Evolutionary conservation across 2,888 invertebrate genomes (phyloP), one percentile per base, ranked within the genome.

Genomic region (Acanthosepion esculentum): DNA sequence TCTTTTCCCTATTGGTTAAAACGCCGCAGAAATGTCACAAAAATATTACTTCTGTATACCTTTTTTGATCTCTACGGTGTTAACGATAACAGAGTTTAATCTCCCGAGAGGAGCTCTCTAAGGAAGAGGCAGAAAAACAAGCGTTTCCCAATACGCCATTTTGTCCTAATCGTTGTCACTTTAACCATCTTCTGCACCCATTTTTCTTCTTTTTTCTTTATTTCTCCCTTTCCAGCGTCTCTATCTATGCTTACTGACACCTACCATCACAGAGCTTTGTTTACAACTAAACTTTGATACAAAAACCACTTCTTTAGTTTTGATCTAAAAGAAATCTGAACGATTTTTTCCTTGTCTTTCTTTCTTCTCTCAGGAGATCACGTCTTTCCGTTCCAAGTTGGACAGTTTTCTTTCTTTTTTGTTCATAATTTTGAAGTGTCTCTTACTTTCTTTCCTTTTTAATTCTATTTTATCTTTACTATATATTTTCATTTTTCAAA

Each of bases 161-260:
- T 78, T 78, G 78, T 78, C 78, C 78, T n/a, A 78, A 78, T 78
- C 78, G 78, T 78, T 78, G 78, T 78, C 78, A 33, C n/a, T 78
- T 78, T 33, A 78, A 78, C n/a, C 78, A 78, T 78, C 78, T 78
- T 78, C 78, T 78, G 78, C 78, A 78, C 78, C 78, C 78, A 78
- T 33, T 78, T 78, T 33, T n/a, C 33, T 18, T 78, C 33, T 5
- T 33, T n/a, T 78, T n/a, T 78, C n/a, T 78, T 78, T 78, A 15
- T 78, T n/a, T 78, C 78, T 33, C 33, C 78, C 78, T n/a, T 18
- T 78, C n/a, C 78, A 33, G n/a, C 33, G n/a, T 33, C n/a, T 78
- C 78, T 18, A 78, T 10, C 78, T n/a, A 29, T 78, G 78, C n/a
- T n/a, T 78, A 78, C n/a, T 33, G 78, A 78, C n/a, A n/a, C n/a